Evolutionary conservation across 2,113 vertebrate species (phyloP).

Genomic region (Leucoraja erinaceus): DNA sequence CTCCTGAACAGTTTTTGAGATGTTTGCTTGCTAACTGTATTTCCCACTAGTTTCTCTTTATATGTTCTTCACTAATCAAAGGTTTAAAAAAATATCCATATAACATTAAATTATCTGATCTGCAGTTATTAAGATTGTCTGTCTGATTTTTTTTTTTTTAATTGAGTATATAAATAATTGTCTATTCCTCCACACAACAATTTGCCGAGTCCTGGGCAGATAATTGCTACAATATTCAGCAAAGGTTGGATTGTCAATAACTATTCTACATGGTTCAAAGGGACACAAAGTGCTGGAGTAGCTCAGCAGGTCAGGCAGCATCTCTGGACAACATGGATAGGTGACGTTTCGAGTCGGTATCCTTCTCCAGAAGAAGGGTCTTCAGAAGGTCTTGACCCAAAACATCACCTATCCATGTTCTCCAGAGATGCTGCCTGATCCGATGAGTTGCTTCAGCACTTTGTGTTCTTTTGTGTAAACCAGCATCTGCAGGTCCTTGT

Average conservation of each 20-base stretch:
- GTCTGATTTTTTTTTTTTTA: neutral
- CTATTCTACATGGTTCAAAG: neutral
- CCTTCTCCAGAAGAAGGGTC: no score
- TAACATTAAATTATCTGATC: neutral
- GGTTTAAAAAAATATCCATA: neutral
- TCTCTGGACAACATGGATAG: no score
- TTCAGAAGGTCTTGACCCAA: no score
- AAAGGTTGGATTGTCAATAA: neutral
- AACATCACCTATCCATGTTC: no score
- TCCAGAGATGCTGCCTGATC: no score
- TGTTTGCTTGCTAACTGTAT: neutral
- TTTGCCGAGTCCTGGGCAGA: neutral
- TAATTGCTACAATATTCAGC: neutral
- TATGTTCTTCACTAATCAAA: neutral
- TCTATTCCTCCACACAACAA: neutral
- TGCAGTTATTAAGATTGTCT: neutral
- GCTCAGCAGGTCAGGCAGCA: no score
- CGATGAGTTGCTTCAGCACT: no score
- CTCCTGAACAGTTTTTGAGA: neutral
- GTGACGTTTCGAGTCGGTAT: no score
- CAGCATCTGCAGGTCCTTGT: no score
- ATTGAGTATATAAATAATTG: neutral
- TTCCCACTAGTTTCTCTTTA: neutral
- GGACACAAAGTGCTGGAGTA: neutral
- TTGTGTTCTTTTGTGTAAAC: no score